Conservation (phyloP, 1,140 invertebrate species). For the Nasonia longicornis region DNA sequence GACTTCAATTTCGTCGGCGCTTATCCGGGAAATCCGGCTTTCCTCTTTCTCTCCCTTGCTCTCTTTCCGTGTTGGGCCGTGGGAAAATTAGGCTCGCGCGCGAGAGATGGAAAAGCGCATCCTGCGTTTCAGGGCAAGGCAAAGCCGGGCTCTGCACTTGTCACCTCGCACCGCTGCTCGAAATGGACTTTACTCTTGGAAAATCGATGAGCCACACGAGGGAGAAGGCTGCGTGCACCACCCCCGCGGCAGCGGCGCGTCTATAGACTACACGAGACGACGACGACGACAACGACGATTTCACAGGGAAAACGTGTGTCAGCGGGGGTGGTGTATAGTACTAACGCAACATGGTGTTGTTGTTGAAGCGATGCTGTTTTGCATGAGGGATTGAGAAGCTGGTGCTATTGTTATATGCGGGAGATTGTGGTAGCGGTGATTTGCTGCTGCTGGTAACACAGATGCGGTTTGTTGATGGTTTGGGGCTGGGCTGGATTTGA, state of each 20-base stretch:
- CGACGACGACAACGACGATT: too few relatives aligned
- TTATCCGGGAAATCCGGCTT: conserved; percentile 6
- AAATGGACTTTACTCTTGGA: conserved; percentile 47
- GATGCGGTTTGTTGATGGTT: too few relatives aligned
- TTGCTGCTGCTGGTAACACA: too few relatives aligned
- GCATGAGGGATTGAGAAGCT: too few relatives aligned
- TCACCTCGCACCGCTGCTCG: conserved; percentile 26
- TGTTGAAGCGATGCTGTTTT: too few relatives aligned
- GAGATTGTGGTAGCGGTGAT: too few relatives aligned
- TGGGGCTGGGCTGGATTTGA: too few relatives aligned
- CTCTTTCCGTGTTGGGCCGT: background rate
- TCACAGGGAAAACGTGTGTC: too few relatives aligned
- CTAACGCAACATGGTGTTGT: too few relatives aligned
- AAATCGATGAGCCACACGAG: conserved; percentile 42
- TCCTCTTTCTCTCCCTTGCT: background rate
- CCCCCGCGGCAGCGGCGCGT: background rate
- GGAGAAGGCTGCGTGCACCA: background rate
- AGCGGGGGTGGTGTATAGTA: too few relatives aligned
- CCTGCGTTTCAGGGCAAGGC: background rate
- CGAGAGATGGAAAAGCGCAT: background rate
- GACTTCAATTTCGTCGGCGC: background rate
- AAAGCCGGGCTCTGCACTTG: conserved; percentile 19
- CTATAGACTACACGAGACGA: background rate
- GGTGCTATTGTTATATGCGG: too few relatives aligned
- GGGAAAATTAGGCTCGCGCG: background rate